Conservation (phyloP, 1,140 invertebrate genomes). For the Calephelis virginiensis region DNA sequence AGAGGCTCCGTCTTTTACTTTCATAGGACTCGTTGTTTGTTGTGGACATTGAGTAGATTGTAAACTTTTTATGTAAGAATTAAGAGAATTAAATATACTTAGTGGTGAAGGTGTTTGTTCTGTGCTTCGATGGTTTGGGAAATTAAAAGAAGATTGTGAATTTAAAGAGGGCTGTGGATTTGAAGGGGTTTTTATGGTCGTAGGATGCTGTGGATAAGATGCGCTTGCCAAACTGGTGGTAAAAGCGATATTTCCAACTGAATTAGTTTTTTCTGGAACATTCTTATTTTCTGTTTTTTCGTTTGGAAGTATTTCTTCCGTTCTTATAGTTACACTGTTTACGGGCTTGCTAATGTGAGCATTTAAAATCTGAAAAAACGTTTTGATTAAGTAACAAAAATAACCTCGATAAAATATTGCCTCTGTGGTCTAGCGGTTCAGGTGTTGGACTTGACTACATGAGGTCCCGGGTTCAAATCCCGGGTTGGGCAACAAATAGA, state of each 20-base stretch:
- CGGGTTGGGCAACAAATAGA: too few species aligned
- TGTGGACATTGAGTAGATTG: constrained; percentile 10
- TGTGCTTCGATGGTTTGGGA: not conserved
- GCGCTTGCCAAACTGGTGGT: not conserved
- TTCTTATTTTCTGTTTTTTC: not conserved
- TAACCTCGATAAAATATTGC: too few species aligned
- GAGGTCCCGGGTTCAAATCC: too few species aligned
- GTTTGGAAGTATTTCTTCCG: not conserved
- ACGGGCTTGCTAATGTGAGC: not conserved
- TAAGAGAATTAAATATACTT: not conserved
- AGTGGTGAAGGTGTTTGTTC: constrained; percentile 2
- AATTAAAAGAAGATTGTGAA: constrained; percentile 19
- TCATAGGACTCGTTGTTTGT: not conserved
- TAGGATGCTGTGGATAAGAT: not conserved
- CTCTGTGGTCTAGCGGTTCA: too few species aligned
- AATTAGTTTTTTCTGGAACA: not conserved
- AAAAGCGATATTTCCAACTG: not conserved
- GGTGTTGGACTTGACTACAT: too few species aligned
- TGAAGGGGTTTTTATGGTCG: not conserved
- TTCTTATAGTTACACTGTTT: not conserved
- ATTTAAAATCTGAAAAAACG: not conserved
- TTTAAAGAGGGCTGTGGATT: constrained; percentile 19
- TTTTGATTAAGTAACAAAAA: not conserved
- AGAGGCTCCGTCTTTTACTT: not conserved
- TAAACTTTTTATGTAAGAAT: constrained; percentile 1